phyloP scores from a whole-genome alignment of 2,888 invertebrate genomes.

The Cetonia aurata region DNA sequence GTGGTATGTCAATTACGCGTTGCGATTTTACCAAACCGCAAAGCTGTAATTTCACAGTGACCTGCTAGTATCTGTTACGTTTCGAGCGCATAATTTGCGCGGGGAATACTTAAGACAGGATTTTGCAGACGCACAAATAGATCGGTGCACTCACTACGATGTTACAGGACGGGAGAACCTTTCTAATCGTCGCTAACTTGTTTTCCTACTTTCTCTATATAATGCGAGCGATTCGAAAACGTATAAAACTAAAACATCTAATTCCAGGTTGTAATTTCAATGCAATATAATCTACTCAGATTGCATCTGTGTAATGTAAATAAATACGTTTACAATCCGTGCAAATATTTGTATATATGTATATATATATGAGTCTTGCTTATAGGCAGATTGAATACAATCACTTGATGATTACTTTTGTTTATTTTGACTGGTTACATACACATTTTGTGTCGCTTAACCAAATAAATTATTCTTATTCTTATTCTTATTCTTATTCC shows the following conservation, averaged over 20 bases:
- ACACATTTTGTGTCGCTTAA: no score
- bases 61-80: background rate
- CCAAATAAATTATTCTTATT: no score
- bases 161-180: background rate
- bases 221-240: slow-evolving; percentile 16
- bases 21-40: background rate
- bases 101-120: background rate
- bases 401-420: no score
- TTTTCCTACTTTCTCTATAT: slow-evolving; percentile 33
- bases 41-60: background rate
- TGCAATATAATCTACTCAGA: background rate
- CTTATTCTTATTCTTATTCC: no score
- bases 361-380: no score
- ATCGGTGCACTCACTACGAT: background rate
- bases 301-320: no score
- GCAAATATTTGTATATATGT: no score
- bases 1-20: background rate
- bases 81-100: background rate
- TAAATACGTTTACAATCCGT: no score
- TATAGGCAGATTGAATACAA: no score
- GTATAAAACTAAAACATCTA: slow-evolving; percentile 8
- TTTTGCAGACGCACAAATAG: slow-evolving; percentile 15
- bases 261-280: background rate
- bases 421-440: no score
- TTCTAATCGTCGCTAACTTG: slow-evolving; percentile 11